phyloP scores from a whole-genome alignment of 2,797 vertebrate genomes.

The Pangasius djambal region DNA sequence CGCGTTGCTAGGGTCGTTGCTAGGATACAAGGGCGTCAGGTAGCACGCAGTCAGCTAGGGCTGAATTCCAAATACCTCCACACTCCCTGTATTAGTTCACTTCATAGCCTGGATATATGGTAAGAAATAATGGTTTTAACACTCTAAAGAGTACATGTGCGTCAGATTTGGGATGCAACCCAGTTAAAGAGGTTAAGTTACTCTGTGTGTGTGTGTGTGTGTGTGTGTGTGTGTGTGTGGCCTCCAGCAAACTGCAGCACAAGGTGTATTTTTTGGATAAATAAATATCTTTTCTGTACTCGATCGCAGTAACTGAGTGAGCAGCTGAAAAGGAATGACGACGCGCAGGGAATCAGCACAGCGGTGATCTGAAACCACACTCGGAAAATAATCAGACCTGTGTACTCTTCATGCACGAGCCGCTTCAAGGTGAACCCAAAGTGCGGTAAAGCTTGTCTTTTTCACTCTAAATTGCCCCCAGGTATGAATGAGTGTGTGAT shows the following conservation, averaged over 20 bases:
- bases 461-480: not conserved
- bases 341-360: not conserved
- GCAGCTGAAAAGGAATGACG: not conserved
- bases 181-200: not conserved
- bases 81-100: not conserved
- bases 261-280: too few relatives aligned
- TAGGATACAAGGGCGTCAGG: slow-evolving; percentile 2
- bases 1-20: slow-evolving; percentile 43
- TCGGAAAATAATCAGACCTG: not conserved
- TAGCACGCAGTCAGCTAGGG: not conserved
- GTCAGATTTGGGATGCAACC: slow-evolving; percentile 2
- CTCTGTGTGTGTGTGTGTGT: not conserved
- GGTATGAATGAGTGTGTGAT: not conserved
- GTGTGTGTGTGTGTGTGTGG: too few relatives aligned
- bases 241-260: not conserved
- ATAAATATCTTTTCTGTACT: not conserved
- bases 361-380: not conserved
- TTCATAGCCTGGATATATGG: not conserved
- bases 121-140: not conserved
- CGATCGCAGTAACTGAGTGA: too few relatives aligned
- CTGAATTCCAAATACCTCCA: not conserved
- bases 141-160: not conserved
- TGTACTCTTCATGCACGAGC: not conserved
- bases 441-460: not conserved
- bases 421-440: slow-evolving; percentile 15